A percentile compares a stretch with the other conserved stretches of the same genome.
Evolutionary conservation across 53 echinoderm and acorn worm species (phyloP).

Genomic region (Echinometra lucunter): DNA sequence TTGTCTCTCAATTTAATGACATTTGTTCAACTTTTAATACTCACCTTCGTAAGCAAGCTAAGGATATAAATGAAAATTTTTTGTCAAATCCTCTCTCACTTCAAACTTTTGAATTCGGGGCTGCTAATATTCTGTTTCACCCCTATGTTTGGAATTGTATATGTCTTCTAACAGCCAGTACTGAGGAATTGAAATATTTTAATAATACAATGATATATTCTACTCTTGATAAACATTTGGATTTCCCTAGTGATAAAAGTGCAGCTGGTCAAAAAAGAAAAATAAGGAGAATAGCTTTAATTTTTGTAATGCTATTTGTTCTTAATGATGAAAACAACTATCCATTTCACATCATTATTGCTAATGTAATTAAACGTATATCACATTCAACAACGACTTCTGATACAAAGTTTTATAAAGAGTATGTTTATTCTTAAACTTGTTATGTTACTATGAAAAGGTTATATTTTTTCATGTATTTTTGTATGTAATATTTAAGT

Average conservation of each 20-base stretch:
- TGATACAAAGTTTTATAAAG: no score
- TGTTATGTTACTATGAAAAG: no score
- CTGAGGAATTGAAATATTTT: conserved; percentile 22
- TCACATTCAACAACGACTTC: conserved; percentile 77
- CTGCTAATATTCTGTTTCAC: conserved; percentile 23
- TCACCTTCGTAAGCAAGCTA: conserved; percentile 26
- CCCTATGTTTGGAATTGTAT: conserved; percentile 41
- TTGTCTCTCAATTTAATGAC: neutral
- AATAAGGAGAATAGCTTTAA: conserved; percentile 37
- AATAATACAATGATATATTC: neutral
- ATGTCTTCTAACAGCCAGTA: conserved; percentile 46
- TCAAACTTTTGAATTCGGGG: neutral
- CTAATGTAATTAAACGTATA: conserved; percentile 75
- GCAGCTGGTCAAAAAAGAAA: conserved; percentile 32
- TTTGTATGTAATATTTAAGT: no score
- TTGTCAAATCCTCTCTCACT: neutral
- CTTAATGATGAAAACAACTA: conserved; percentile 71
- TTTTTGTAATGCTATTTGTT: conserved; percentile 67
- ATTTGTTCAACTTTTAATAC: neutral
- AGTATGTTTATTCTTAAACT: no score
- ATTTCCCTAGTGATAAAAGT: conserved; percentile 37
- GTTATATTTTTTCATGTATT: no score
- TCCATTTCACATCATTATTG: conserved; percentile 73
- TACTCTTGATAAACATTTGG: conserved; percentile 16
- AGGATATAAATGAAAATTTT: neutral